phyloP scores from a whole-genome alignment of 2,113 vertebrate species.

The Ivindomyrus marchei region DNA sequence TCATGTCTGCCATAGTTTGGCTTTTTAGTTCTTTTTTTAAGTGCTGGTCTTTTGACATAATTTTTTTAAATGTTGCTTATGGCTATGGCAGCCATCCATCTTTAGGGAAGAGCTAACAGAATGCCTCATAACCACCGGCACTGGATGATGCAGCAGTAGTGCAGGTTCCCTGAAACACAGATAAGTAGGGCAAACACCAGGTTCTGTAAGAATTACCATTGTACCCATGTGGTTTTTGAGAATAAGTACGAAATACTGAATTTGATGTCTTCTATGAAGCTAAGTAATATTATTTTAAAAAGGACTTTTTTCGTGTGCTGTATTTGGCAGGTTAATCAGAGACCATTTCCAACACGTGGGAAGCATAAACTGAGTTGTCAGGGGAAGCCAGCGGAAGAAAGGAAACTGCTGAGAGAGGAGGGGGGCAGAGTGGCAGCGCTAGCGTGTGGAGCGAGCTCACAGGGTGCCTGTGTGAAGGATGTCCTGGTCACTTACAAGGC shows the following conservation, averaged over 20 bases:
- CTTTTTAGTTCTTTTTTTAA: not conserved
- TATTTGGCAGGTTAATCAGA: not conserved
- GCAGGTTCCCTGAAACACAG: not conserved
- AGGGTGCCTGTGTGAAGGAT: not conserved
- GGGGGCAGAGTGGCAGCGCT: not conserved
- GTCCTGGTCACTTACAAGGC: constrained; percentile 14
- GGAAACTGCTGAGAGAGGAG: not conserved
- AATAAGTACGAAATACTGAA: not conserved
- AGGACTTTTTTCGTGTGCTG: not conserved
- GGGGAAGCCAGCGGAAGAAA: not conserved
- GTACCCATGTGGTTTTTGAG: not conserved
- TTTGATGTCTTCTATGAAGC: not conserved
- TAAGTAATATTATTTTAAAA: not conserved
- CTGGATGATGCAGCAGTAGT: not conserved
- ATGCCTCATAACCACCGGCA: not conserved
- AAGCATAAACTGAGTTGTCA: not conserved
- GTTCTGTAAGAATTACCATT: not conserved
- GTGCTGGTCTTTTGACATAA: not conserved
- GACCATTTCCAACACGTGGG: not conserved
- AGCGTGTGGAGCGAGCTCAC: not conserved
- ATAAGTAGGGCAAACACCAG: not conserved
- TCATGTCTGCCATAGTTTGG: not conserved
- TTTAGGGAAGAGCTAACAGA: not conserved
- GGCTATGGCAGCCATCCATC: not conserved
- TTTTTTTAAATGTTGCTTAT: not conserved